A percentile compares a stretch with the other conserved stretches of the same genome.
These are phyloP conservation scores for Pogonophryne albipinna DNA, from an alignment of 2,797 vertebrate genomes.

Conservation along the genomic window DNA sequence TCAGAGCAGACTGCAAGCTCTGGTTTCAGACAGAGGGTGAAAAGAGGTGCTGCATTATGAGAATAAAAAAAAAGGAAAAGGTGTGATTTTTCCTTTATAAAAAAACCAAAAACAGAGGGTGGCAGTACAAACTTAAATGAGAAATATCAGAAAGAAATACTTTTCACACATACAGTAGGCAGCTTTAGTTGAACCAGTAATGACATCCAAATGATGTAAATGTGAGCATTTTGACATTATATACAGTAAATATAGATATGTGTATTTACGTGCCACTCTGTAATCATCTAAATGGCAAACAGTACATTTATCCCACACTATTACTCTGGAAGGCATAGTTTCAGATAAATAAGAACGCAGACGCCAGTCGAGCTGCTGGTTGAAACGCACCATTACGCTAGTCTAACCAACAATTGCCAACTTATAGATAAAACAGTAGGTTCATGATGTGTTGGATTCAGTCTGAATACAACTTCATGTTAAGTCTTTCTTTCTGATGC, in stretches of 20 bases:
- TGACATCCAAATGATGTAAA: constrained; percentile 54
- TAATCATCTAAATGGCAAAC: background rate
- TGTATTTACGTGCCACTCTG: background rate
- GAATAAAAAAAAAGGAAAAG: too few relatives aligned
- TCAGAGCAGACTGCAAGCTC: too few relatives aligned
- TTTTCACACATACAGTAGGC: constrained; percentile 7
- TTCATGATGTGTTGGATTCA: constrained; percentile 27
- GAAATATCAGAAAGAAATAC: constrained; percentile 14
- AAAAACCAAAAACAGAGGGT: too few relatives aligned
- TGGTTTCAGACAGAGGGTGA: too few relatives aligned
- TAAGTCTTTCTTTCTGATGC: background rate
- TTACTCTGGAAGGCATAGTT: constrained; percentile 2
- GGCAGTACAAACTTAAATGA: constrained; percentile 1
- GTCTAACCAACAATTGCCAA: constrained; percentile 23
- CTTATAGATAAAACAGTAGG: constrained; percentile 29
- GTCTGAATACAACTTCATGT: background rate
- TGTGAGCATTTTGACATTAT: constrained; percentile 36
- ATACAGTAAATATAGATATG: constrained; percentile 27
- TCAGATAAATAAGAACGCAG: constrained; percentile 1
- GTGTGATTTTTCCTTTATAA: too few relatives aligned
- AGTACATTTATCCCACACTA: background rate
- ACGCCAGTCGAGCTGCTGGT: background rate
- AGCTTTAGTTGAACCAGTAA: constrained; percentile 54
- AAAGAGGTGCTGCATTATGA: too few relatives aligned
- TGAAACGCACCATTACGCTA: background rate